phyloP scores from a whole-genome alignment of 2,113 vertebrate species.

The Spilogale gracilis region DNA sequence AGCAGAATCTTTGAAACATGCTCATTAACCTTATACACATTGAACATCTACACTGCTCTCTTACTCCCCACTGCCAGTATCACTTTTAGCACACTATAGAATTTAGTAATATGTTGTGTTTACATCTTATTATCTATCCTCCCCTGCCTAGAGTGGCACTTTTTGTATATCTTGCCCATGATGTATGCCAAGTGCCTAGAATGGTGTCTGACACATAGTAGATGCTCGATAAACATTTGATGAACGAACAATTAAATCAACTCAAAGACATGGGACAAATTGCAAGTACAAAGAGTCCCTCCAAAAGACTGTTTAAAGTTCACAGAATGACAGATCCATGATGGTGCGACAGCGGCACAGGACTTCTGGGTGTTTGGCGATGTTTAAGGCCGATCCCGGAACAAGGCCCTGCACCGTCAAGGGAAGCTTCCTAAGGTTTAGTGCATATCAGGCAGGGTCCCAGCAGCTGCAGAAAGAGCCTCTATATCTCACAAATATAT shows the following conservation, averaged over 20 bases:
- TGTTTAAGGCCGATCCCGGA: not conserved
- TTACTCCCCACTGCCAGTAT: not conserved
- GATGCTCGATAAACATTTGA: not conserved
- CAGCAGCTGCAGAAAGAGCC: not conserved
- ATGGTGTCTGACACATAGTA: not conserved
- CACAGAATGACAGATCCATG: not conserved
- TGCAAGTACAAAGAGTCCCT: not conserved
- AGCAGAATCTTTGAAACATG: not conserved
- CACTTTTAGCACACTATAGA: not conserved
- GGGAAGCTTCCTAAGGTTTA: not conserved
- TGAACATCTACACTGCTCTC: not conserved
- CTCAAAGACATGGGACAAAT: not conserved
- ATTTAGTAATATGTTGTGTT: not conserved
- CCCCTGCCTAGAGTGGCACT: not conserved
- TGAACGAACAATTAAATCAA: constrained; percentile 29
- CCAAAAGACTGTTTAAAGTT: not conserved
- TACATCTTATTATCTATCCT: not conserved
- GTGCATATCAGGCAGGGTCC: not conserved
- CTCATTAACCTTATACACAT: not conserved
- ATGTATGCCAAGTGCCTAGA: not conserved
- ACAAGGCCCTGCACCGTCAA: not conserved
- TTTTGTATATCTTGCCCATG: not conserved
- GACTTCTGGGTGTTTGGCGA: not conserved
- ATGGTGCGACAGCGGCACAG: not conserved
- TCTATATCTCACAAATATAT: not conserved